A percentile compares a stretch with the other conserved stretches of the same genome.
Evolutionary conservation across 2,888 invertebrate genomes (phyloP).

Genomic region (Brachyptera putata): DNA sequence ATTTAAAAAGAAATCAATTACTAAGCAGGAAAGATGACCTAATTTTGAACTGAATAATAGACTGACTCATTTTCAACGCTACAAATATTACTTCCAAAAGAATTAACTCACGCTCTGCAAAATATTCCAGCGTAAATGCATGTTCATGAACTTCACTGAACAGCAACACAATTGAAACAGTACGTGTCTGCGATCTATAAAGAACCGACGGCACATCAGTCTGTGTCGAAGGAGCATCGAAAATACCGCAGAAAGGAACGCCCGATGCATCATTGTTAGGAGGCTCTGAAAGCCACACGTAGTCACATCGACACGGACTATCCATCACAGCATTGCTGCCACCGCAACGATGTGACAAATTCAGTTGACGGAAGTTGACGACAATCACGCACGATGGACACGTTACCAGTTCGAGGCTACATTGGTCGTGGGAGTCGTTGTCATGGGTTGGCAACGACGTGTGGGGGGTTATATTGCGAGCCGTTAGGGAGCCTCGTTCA

Average conservation of each 20-base stretch:
- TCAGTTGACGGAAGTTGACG: slow-evolving; percentile 49
- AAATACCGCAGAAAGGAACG: slow-evolving; percentile 55
- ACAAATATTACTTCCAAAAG: not conserved
- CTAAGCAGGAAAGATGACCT: too few relatives aligned
- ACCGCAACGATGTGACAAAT: slow-evolving; percentile 44
- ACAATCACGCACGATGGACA: slow-evolving; percentile 64
- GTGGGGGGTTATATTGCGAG: slow-evolving; percentile 38
- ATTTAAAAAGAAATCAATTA: too few relatives aligned
- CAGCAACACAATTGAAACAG: slow-evolving; percentile 55
- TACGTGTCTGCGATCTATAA: slow-evolving; percentile 58
- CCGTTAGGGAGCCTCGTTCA: slow-evolving; percentile 42
- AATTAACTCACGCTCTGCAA: slow-evolving; percentile 55
- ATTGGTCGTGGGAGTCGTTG: slow-evolving; percentile 46
- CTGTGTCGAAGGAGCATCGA: slow-evolving; percentile 32
- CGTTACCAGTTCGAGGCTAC: slow-evolving; percentile 62
- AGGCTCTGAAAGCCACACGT: slow-evolving; percentile 61
- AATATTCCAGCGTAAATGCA: slow-evolving; percentile 61
- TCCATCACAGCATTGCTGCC: slow-evolving; percentile 42
- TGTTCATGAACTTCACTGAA: slow-evolving; percentile 56
- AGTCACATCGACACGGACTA: slow-evolving; percentile 52
- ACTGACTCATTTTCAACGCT: too few relatives aligned
- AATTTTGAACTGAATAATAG: too few relatives aligned
- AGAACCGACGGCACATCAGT: slow-evolving; percentile 38
- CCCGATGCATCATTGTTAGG: slow-evolving; percentile 58
- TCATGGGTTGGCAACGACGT: not conserved